Base-by-base conservation (phyloP, 2,797 vertebrate genomes). In the Graptemys geographica region DNA sequence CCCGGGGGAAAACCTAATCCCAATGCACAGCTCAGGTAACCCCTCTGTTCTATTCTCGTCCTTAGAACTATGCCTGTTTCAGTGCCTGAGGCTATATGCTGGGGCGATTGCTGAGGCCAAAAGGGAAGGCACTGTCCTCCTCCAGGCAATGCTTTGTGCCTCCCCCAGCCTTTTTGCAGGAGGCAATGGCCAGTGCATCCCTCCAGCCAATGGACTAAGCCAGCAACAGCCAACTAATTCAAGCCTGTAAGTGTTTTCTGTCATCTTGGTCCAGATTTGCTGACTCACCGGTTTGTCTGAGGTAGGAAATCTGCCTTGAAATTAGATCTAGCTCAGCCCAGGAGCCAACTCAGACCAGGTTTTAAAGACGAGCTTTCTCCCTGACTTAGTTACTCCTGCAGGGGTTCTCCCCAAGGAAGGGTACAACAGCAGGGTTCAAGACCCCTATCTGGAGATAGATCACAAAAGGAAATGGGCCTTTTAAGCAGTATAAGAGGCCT, bases 1-100 rank as follows among this genome's bases (percentile, higher is more conserved):
- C 72, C 82, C 74, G 84, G 1, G 0, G 92, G 78, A 31, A 72
- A 87, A 94, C 86, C 81, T 93, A 96, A 89, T 91, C 65, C 79
- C 59, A 53, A 90, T 33, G 28, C 25, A 78, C 44, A 87, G 76
- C 81, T 72, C 55, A 37, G 93, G 31, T n/a, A 28, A 53, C 80
- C 74, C 55, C 59, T 78, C 65, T 95, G 19, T 44, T 93, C 89
- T 88, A 86, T n/a, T 47, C 72, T 90, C 1, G 0, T 83, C 31
- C 4, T 93, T 62, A 33, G 44, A 79, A 65, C 76, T 16, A 28
- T 8, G 13, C 12, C 15, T 27, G 76, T 47, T 33, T 12, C 5
- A 21, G 25, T 23, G 44, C n/a, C 69, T n/a, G 10, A 16, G 41
- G 25, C 55, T 19, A 5, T 41, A 55, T 18, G 8, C 13, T 31